Conservation (phyloP, 2,888 invertebrate genomes). For the Gymnosoma rotundatum region DNA sequence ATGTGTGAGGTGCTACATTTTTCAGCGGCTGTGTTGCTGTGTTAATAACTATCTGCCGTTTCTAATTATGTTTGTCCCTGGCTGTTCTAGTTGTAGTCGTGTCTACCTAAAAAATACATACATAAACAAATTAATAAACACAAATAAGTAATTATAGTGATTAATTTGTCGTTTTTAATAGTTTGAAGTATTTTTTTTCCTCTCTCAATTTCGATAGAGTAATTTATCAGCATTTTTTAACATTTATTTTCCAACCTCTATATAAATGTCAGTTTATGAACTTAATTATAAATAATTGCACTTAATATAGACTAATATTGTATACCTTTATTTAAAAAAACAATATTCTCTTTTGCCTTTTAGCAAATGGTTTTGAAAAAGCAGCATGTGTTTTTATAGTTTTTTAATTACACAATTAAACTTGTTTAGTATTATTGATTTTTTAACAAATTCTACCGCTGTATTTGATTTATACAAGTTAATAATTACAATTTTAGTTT, state of each 20-base stretch:
- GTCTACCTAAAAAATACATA: background rate
- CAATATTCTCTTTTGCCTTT: background rate
- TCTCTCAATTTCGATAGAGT: constrained; percentile 49
- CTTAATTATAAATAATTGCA: constrained; percentile 54
- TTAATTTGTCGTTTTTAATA: constrained; percentile 67
- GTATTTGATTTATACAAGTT: too few relatives aligned
- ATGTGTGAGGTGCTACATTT: background rate
- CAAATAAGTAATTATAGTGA: constrained; percentile 65
- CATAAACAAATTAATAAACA: constrained; percentile 28
- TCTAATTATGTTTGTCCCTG: background rate
- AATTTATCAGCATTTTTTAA: constrained; percentile 51
- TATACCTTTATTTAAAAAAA: constrained; percentile 1
- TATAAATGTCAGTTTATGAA: constrained; percentile 29
- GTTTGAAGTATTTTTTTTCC: constrained; percentile 16
- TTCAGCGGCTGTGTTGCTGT: background rate
- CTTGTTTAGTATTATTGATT: background rate
- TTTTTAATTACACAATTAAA: constrained; percentile 3
- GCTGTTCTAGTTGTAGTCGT: background rate
- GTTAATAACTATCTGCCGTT: background rate
- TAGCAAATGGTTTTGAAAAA: background rate
- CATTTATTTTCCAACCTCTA: constrained; percentile 5
- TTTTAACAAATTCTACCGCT: too few relatives aligned
- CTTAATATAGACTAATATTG: constrained; percentile 31
- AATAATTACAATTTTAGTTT: too few relatives aligned
- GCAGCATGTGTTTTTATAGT: background rate